phyloP scores from a whole-genome alignment of 2,888 invertebrate species.

The Polylopha cassiicola region DNA sequence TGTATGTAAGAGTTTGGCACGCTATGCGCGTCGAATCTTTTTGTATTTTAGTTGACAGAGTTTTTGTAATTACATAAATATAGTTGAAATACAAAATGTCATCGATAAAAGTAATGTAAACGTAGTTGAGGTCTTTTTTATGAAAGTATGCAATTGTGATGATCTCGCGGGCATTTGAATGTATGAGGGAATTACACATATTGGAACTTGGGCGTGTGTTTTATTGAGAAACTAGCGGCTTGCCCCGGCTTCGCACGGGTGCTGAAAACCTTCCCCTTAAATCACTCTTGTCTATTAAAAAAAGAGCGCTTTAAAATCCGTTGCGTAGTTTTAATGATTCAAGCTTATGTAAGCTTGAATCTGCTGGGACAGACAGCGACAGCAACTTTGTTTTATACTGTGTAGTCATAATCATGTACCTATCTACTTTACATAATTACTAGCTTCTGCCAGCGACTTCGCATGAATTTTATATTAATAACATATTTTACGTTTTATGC shows the following conservation, averaged over 20 bases:
- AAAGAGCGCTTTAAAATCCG: no score
- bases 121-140: constrained; percentile 68
- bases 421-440: not conserved
- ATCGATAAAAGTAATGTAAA: constrained; percentile 59
- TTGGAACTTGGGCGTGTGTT: constrained; percentile 59
- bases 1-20: constrained; percentile 64
- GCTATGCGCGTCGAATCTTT: constrained; percentile 63
- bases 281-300: no score
- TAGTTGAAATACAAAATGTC: constrained; percentile 56
- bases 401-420: not conserved
- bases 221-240: constrained; percentile 30
- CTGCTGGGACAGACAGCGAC: not conserved
- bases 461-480: no score
- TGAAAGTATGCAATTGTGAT: constrained; percentile 66
- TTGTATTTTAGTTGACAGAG: constrained; percentile 74
- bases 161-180: constrained; percentile 71
- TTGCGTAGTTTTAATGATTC: no score
- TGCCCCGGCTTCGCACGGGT: no score
- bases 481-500: no score
- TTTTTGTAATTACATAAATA: constrained; percentile 73
- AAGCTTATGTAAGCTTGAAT: not conserved
- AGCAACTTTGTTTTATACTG: not conserved
- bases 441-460: no score
- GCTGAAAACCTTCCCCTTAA: no score
- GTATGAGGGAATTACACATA: constrained; percentile 63